Conservation (phyloP, 2,113 vertebrate genomes). For the Aythya baeri region DNA sequence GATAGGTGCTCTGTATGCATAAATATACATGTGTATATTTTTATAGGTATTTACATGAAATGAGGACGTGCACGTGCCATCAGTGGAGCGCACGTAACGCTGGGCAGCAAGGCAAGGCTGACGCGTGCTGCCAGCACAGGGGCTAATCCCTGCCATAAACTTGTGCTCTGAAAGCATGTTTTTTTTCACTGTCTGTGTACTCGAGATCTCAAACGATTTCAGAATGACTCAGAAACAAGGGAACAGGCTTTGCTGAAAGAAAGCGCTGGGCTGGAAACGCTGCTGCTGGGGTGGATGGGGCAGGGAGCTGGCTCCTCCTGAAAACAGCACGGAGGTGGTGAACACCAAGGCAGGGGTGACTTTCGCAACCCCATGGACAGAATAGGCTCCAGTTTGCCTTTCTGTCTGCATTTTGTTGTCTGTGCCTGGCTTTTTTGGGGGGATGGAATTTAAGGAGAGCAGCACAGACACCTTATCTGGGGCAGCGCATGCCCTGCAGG, state of each 20-base stretch:
- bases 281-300: background rate
- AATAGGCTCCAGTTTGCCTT: background rate
- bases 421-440: background rate
- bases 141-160: background rate
- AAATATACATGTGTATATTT: no score
- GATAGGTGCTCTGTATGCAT: background rate
- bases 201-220: background rate
- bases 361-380: background rate
- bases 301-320: background rate
- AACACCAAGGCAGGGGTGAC: background rate
- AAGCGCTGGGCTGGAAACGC: background rate
- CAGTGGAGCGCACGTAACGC: background rate
- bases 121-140: background rate
- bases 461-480: background rate
- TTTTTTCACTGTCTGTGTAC: no score
- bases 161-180: background rate
- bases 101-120: background rate
- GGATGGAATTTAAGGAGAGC: background rate
- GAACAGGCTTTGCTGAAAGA: background rate
- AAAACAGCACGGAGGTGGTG: background rate
- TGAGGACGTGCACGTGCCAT: background rate
- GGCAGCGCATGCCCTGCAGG: background rate
- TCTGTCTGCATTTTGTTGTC: background rate
- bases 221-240: background rate
- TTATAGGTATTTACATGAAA: background rate